phyloP scores from a whole-genome alignment of 2,888 invertebrate genomes.

The Andrena camellia region DNA sequence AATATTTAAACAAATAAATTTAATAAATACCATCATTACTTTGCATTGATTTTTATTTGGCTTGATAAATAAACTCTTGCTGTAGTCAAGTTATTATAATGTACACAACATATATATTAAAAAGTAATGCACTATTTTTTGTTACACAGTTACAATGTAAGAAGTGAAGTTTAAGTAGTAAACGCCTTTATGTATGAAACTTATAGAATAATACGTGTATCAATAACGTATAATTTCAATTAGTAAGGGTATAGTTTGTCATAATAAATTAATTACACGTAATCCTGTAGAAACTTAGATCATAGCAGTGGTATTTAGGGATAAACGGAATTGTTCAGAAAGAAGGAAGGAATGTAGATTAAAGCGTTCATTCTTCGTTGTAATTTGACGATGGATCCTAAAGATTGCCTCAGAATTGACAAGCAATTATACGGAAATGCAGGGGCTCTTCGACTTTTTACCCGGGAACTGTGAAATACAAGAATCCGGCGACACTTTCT shows the following conservation, averaged over 20 bases:
- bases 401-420: not conserved
- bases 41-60: no score
- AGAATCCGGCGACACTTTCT: slow-evolving; percentile 48
- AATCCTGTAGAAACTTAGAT: slow-evolving; percentile 1
- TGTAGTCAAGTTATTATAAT: not conserved
- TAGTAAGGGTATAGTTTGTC: no score
- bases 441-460: not conserved
- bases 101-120: no score
- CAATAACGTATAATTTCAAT: not conserved
- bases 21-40: not conserved
- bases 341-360: not conserved
- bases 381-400: not conserved
- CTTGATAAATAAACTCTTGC: not conserved
- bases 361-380: not conserved
- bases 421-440: slow-evolving; percentile 2
- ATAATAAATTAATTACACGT: not conserved
- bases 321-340: not conserved
- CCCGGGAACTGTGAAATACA: slow-evolving; percentile 12
- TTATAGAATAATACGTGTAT: not conserved
- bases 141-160: not conserved
- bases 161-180: not conserved
- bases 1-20: not conserved
- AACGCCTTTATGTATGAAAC: not conserved
- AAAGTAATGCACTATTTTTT: not conserved
- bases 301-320: not conserved